A percentile compares a stretch with the other conserved stretches of the same genome.
phyloP scores from a whole-genome alignment of 2,888 invertebrate species.

The Rhagophthalmus giganteus region DNA sequence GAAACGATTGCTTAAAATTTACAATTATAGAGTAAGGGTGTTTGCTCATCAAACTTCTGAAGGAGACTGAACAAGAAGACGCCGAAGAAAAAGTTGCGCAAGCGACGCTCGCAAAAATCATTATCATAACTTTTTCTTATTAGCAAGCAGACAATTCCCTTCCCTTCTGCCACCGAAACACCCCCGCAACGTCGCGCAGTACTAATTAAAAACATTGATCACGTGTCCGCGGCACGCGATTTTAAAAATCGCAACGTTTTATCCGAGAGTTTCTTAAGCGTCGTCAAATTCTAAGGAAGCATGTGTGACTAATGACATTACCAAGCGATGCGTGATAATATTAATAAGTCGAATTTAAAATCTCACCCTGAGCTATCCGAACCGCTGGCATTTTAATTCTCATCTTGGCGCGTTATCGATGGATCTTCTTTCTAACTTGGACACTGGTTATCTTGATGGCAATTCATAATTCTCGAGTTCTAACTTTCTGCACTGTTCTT shows the following conservation, averaged over 20 bases:
- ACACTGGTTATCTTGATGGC: constrained; percentile 12
- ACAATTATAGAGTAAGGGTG: constrained; percentile 22
- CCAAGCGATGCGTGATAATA: too few species aligned
- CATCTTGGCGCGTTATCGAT: constrained; percentile 68
- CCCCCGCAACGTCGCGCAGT: constrained; percentile 37
- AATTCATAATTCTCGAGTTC: constrained; percentile 18
- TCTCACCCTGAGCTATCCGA: constrained; percentile 94
- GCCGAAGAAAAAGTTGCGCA: constrained; percentile 52
- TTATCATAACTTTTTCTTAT: constrained; percentile 56
- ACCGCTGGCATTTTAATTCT: constrained; percentile 98
- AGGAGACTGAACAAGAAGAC: constrained; percentile 40
- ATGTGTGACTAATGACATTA: constrained; percentile 3
- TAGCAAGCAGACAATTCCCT: constrained; percentile 56
- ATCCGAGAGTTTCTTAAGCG: not conserved
- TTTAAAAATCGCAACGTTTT: constrained; percentile 20
- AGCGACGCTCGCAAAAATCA: constrained; percentile 53
- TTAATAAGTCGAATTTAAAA: constrained; percentile 8
- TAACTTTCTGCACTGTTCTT: constrained; percentile 13
- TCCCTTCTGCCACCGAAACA: constrained; percentile 40
- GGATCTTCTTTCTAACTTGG: constrained; percentile 9
- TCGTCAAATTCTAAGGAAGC: too few species aligned
- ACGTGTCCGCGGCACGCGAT: constrained; percentile 40
- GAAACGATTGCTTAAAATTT: constrained; percentile 1
- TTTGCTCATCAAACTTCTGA: constrained; percentile 37
- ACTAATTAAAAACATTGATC: constrained; percentile 49